Base-by-base conservation (phyloP, 2,888 invertebrate species). In the Drosophila meridionalis region DNA sequence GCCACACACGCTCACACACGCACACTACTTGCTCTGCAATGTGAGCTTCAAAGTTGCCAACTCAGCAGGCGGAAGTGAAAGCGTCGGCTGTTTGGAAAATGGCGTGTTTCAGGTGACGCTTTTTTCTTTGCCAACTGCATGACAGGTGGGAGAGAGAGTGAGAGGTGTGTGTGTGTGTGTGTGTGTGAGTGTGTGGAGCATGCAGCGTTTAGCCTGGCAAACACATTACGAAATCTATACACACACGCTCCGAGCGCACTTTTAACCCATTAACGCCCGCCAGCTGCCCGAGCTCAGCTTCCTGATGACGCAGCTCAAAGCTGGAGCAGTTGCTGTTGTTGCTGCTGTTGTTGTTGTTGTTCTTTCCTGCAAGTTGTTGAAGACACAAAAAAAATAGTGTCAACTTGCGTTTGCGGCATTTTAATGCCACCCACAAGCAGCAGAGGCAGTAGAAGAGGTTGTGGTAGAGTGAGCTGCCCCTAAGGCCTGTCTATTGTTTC, bases 191-290 rank as follows among this genome's bases (percentile, higher is more conserved):
- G 11, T 14, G 56, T 47, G 48, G 8, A 48, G 42, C 34, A 50
- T 47, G 48, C 28, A 52, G 43, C 56, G 68, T 48, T 65, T 65
- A 67, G 68, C 48, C 60, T 63, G 57, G 80, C 82, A 86, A 83
- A 87, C 83, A 85, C 85, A 87, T 87, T 87, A 89, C 75, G 80
- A 85, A 87, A 89, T 87, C 87, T 87, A 89, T 89, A 87, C 86
- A 89, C 85, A 87, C 87, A 87, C 80, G 87, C 81, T 82, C 79
- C 72, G 76, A 84, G 87, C 89, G 87, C 89, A 87, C 87, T 87
- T 87, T 87, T 87, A 87, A 87, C 89, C 89, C 87, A 89, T 87
- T 87, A 87, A 89, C 87, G 89, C 89, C 81, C 83, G 59, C 70
- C 67, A 82, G 64, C 53, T 65, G 68, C 78, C 76, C 20, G 59